Evolutionary conservation across 1,140 invertebrate species (phyloP), one percentile per base, ranked within the genome.

Genomic region (Helicoverpa armigera): DNA sequence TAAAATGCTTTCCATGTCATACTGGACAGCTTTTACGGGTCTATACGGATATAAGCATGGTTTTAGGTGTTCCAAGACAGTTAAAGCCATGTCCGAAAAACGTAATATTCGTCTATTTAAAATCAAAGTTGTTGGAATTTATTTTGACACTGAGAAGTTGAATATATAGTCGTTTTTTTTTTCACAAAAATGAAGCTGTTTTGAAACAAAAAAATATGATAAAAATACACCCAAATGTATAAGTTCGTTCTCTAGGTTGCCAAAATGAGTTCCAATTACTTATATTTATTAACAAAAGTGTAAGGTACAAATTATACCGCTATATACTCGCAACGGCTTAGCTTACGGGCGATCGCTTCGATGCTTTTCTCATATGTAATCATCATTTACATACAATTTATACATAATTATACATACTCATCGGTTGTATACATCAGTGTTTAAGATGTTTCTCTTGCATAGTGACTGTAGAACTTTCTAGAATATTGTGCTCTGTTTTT

Each of bases 341-440:
- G 90, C 90, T 90, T 89, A 65, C 78, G 86, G 86, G 90, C 90
- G 82, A 79, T 82, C 84, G 91, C 91, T 91, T 91, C 51, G 78
- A 85, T 85, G 92, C 92, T 94, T 94, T 90, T 92, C 91, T 94
- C 90, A 93, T 93, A 91, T 88, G 85, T 80, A 48, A 80, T 85
- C 61, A 83, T 85, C 61, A 48, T 48, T 35, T 65, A 69, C 11
- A 58, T 18, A 58, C 16, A 50, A 48, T n/a, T 35, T 48, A 16
- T 67, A 67, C 35, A 48, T 61, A 23, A 58, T 14, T 18, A 10
- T 60, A 60, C 58, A 60, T 60, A 48, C 29, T 29, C 31, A 61
- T 75, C 35, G 29, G 54, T 53, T 58, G 12, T 23, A 72, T 35
- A 43, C 51, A 58, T 16, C 23, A 61, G 18, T 60, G 31, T 60